These are phyloP conservation scores for Tribolium freemani DNA, from an alignment of 2,888 invertebrate species.

Conservation along the genomic window DNA sequence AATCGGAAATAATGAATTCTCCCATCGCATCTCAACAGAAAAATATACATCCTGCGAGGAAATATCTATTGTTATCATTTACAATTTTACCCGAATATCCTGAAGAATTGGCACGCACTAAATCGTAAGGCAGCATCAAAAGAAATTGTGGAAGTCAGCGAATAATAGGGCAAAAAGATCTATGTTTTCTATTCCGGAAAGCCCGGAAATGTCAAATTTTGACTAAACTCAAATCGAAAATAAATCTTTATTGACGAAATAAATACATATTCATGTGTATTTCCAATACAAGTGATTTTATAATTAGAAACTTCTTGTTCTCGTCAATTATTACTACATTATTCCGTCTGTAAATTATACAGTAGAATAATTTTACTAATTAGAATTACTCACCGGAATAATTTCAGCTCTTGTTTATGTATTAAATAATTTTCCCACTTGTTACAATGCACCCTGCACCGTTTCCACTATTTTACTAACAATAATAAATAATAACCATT, in stretches of 20 bases:
- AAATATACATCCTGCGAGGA: not conserved
- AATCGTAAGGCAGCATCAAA: not conserved
- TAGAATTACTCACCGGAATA: not conserved
- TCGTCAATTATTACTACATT: not conserved
- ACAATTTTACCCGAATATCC: not conserved
- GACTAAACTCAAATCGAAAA: too few relatives aligned
- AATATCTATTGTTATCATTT: not conserved
- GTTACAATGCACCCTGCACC: not conserved
- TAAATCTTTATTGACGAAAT: not conserved
- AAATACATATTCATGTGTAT: not conserved
- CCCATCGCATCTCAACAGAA: not conserved
- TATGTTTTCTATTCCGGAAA: not conserved
- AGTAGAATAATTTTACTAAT: not conserved
- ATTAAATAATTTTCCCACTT: not conserved
- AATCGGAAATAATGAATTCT: not conserved
- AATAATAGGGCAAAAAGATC: not conserved
- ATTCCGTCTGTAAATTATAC: not conserved
- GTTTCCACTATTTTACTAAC: too few relatives aligned
- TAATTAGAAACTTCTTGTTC: not conserved
- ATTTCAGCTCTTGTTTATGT: not conserved
- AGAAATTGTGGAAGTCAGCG: not conserved
- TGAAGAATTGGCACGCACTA: not conserved
- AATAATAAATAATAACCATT: not conserved
- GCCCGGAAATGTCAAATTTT: not conserved
- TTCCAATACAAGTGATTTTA: not conserved